Evolutionary conservation across 2,888 invertebrate genomes (phyloP).

Genomic region (Mycalesis mineus): DNA sequence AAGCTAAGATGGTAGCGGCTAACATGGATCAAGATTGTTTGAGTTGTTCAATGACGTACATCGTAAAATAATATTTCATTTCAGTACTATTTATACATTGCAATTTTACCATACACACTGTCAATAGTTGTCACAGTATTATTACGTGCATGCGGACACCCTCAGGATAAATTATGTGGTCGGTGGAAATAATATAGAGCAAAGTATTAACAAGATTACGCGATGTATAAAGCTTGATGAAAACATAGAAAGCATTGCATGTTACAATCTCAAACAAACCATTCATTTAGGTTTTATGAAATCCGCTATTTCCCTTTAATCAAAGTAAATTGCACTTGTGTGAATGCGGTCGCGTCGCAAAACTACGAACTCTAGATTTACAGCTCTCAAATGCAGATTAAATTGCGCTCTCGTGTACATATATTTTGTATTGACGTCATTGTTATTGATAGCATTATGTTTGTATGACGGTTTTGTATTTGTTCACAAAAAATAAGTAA

Average conservation of each 20-base stretch:
- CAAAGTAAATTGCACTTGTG: conserved; percentile 24
- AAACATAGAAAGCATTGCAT: conserved; percentile 11
- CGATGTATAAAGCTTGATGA: conserved; percentile 3
- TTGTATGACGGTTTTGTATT: too few relatives aligned
- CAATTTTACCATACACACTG: too few relatives aligned
- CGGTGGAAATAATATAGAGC: neutral
- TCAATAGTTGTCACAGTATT: too few relatives aligned
- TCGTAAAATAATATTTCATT: too few relatives aligned
- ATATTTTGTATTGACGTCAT: conserved; percentile 6
- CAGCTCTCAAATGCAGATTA: conserved; percentile 5
- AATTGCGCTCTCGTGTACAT: conserved; percentile 10
- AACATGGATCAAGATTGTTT: too few relatives aligned
- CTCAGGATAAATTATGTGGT: too few relatives aligned
- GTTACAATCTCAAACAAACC: conserved; percentile 13
- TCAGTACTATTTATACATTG: too few relatives aligned
- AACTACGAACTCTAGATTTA: conserved; percentile 8
- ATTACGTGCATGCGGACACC: too few relatives aligned
- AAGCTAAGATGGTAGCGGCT: too few relatives aligned
- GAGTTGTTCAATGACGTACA: too few relatives aligned
- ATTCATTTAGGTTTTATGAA: conserved; percentile 27
- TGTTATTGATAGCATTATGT: neutral
- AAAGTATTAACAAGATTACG: conserved; percentile 1
- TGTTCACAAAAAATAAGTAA: conserved; percentile 20
- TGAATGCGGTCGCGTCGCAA: conserved; percentile 14
- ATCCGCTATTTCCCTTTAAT: conserved; percentile 26